Evolutionary conservation across 2,888 invertebrate genomes (phyloP).

Genomic region (Drosophila longiperda): DNA sequence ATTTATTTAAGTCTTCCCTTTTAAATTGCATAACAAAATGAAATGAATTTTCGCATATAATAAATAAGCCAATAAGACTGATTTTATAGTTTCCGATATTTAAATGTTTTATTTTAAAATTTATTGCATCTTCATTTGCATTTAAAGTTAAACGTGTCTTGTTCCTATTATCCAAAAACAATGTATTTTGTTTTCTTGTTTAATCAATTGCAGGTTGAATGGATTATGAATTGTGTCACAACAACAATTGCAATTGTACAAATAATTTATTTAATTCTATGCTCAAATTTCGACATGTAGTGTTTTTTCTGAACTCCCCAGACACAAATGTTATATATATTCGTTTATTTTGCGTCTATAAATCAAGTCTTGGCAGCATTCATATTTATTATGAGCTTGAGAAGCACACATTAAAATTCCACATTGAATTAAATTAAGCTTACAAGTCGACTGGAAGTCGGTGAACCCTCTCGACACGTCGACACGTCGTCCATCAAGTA

Average conservation of each 20-base stretch:
- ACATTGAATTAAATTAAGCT: constrained; percentile 65
- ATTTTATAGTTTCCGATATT: not conserved
- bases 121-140: not conserved
- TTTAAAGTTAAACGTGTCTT: not conserved
- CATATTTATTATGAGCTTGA: constrained; percentile 50
- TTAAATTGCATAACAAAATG: not conserved
- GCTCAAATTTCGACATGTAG: not conserved
- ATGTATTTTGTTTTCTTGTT: not conserved
- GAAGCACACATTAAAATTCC: constrained; percentile 42
- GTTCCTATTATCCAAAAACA: not conserved
- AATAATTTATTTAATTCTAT: constrained; percentile 11
- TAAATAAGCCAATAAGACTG: not conserved
- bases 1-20: not conserved
- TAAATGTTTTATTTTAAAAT: not conserved
- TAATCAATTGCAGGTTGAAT: constrained; percentile 1
- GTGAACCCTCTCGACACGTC: constrained; percentile 37
- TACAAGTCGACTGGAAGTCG: constrained; percentile 30
- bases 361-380: constrained; percentile 39
- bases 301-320: constrained; percentile 6
- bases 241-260: not conserved
- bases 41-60: not conserved
- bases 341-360: constrained; percentile 25
- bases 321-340: not conserved
- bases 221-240: not conserved
- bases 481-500: constrained; percentile 44